phyloP scores from a whole-genome alignment of 2,888 invertebrate genomes.

The Macroteleia sp. region DNA sequence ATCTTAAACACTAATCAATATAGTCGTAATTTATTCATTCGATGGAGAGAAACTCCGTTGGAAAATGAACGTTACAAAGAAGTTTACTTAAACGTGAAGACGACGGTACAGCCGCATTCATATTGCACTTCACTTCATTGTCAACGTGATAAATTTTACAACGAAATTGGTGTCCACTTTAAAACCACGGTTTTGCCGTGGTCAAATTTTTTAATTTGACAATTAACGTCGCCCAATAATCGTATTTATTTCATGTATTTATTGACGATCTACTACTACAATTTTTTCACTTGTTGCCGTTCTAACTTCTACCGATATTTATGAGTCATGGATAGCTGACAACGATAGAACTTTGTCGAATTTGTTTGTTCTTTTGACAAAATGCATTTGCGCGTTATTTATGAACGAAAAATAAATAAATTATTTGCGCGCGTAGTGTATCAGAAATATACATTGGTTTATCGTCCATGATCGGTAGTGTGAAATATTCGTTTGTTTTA shows the following conservation, averaged over 20 bases:
- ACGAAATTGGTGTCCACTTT: constrained; percentile 38
- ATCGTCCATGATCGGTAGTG: constrained; percentile 13
- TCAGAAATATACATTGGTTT: constrained; percentile 30
- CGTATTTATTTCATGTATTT: constrained; percentile 39
- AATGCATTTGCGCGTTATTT: constrained; percentile 4
- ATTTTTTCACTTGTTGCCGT: constrained; percentile 65
- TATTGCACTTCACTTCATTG: constrained; percentile 21
- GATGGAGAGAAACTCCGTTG: constrained; percentile 59
- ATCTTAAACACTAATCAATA: constrained; percentile 79
- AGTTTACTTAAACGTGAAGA: constrained; percentile 22
- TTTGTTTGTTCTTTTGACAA: constrained; percentile 41
- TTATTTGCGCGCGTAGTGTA: not conserved
- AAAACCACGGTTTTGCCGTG: constrained; percentile 7
- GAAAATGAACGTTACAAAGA: constrained; percentile 17
- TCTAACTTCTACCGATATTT: constrained; percentile 66
- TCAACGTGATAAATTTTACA: constrained; percentile 6
- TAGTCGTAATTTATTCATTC: constrained; percentile 61
- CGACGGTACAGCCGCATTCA: not conserved
- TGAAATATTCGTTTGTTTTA: constrained; percentile 4
- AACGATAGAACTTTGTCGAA: constrained; percentile 39
- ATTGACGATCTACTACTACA: constrained; percentile 62
- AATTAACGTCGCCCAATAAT: constrained; percentile 36
- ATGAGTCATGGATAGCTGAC: constrained; percentile 56
- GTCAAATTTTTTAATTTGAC: constrained; percentile 5
- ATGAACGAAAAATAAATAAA: constrained; percentile 24